Evolutionary conservation across 2,888 invertebrate genomes (phyloP), one percentile per base, ranked within the genome.

Genomic region (Diplolepis rosae): DNA sequence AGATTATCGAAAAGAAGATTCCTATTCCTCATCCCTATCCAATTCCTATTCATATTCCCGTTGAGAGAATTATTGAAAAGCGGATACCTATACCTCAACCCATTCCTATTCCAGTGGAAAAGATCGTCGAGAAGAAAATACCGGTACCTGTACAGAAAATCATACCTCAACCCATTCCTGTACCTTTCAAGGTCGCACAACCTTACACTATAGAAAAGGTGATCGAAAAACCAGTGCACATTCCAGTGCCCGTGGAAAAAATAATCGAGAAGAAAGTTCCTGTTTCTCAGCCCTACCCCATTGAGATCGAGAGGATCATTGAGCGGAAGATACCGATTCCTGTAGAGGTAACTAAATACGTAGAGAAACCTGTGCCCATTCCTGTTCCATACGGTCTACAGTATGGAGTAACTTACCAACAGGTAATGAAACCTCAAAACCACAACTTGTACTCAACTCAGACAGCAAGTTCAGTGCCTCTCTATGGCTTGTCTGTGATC

Each of bases 261-360:
- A 89, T 93, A 35, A 90, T 94, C 0, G 93, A 93, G 75, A 92
- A 92, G 77, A 91, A 91, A 1, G 90, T 93, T 71, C 92, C 92
- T 0, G 90, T 92, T 73, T 91, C 92, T 5, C 90, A 92, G 5
- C 91, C 91, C 0, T 89, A 80, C 71, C 76, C 87, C 52, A 69
- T 88, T 61, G 80, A 84, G 65, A 69, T 91, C 0, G 90, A 91
- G 54, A 89, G 87, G 72, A 79, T 87, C 1, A 78, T 89, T 0
- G 92, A 92, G 65, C 91, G 90, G 1, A 90, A 89, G 82, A 89
- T 91, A 1, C 91, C 91, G 0, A 85, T 87, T 72, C 84, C 86
- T 3, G 69, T 83, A 18, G 84, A 88, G 42, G 68, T 84, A 13
- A 81, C 74, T 28, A 88, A 80, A 71, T 81, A 80, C 50, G 27